These are phyloP conservation scores for Mellilla xanthometata DNA, from an alignment of 2,888 invertebrate genomes.

Conservation along the genomic window DNA sequence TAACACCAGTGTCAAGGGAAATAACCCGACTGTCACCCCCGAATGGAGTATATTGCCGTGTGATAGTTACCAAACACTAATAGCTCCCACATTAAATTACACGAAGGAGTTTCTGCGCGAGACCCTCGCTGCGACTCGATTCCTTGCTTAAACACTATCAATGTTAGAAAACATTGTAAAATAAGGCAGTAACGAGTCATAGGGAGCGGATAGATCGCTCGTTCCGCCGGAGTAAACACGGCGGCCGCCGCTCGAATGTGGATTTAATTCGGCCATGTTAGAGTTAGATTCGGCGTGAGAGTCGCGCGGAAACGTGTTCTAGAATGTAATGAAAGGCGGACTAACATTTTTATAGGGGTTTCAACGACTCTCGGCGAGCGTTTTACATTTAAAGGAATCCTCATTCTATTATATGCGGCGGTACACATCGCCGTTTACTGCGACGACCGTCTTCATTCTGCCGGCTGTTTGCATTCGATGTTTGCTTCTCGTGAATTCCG, in stretches of 20 bases:
- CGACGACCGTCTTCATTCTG: constrained; percentile 61
- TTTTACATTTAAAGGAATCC: constrained; percentile 78
- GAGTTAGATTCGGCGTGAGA: constrained; percentile 41
- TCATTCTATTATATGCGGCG: constrained; percentile 73
- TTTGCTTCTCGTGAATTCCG: constrained; percentile 25
- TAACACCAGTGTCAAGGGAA: constrained; percentile 73
- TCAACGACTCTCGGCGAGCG: constrained; percentile 72
- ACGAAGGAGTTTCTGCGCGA: constrained; percentile 10
- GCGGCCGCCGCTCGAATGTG: constrained; percentile 32
- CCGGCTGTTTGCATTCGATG: constrained; percentile 22
- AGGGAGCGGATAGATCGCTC: constrained; percentile 59
- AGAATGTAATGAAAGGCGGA: constrained; percentile 76
- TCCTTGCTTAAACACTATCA: constrained; percentile 31
- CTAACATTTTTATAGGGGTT: constrained; percentile 80
- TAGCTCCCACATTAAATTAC: constrained; percentile 41
- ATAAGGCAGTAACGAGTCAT: constrained; percentile 48
- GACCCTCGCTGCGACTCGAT: constrained; percentile 14
- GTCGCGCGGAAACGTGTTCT: constrained; percentile 46
- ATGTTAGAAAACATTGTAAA: constrained; percentile 54
- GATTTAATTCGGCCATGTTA: constrained; percentile 32
- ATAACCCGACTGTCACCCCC: constrained; percentile 60
- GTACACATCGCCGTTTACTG: constrained; percentile 66
- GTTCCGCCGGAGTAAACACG: constrained; percentile 55
- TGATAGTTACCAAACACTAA: constrained; percentile 45
- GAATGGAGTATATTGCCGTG: constrained; percentile 52